Evolutionary conservation across 1,140 invertebrate species (phyloP).

Genomic region (Aporrectodea caliginosa): DNA sequence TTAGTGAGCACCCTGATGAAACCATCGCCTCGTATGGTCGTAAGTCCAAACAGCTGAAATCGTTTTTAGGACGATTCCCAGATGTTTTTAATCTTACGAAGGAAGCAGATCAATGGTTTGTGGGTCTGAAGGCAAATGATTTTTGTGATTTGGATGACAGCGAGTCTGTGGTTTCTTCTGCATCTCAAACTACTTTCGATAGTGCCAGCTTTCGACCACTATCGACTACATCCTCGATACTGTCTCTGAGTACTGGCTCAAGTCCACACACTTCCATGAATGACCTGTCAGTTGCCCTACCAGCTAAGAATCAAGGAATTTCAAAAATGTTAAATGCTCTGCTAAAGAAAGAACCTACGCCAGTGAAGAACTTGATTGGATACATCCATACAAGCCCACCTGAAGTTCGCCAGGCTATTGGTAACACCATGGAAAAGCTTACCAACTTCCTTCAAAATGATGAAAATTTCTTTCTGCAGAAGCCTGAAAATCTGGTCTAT

Average conservation of each 20-base stretch:
- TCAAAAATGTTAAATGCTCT: neutral
- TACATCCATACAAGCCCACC: neutral
- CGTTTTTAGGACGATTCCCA: neutral
- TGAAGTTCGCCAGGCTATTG: neutral
- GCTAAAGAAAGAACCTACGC: neutral
- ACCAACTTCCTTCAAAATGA: neutral
- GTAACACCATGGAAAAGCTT: neutral
- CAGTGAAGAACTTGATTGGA: neutral
- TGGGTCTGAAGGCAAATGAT: neutral
- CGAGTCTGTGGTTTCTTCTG: neutral
- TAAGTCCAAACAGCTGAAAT: neutral
- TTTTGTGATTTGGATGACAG: neutral
- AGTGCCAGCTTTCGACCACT: neutral
- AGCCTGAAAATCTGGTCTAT: neutral
- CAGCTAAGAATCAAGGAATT: neutral
- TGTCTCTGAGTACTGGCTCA: neutral
- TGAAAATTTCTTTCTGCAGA: neutral
- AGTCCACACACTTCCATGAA: neutral
- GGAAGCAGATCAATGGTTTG: neutral
- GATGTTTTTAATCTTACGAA: neutral
- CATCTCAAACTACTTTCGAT: neutral
- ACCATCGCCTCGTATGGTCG: neutral
- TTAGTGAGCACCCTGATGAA: neutral
- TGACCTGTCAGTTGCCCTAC: neutral
- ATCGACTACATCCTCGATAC: neutral